phyloP scores from a whole-genome alignment of 1,140 invertebrate species.

The Ceratosolen solmsi region DNA sequence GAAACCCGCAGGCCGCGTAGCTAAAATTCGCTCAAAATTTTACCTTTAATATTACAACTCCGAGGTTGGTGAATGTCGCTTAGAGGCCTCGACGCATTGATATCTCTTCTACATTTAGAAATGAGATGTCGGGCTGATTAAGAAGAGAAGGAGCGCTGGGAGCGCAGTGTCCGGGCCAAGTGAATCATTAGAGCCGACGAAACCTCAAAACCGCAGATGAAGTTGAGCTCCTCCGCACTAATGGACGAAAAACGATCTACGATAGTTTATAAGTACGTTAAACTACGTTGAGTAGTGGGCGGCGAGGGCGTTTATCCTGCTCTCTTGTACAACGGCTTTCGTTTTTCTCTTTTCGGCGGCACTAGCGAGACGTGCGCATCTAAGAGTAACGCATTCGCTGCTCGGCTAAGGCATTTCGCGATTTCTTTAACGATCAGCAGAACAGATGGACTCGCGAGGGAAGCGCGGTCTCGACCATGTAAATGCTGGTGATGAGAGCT shows the following conservation, averaged over 20 bases:
- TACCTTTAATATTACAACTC: neutral
- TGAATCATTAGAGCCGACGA: neutral
- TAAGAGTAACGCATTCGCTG: neutral
- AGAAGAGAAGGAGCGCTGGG: neutral
- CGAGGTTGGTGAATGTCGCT: too few relatives aligned
- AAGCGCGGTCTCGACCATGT: too few relatives aligned
- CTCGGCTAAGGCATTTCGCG: neutral
- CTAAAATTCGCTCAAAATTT: neutral
- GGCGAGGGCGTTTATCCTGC: slow-evolving; percentile 11
- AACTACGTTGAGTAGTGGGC: slow-evolving; percentile 7
- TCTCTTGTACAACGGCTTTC: neutral
- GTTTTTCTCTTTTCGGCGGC: slow-evolving; percentile 6
- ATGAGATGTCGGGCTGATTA: neutral
- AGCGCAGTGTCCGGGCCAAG: neutral
- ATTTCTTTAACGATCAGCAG: too few relatives aligned
- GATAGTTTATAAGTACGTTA: neutral
- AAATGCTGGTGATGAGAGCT: too few relatives aligned
- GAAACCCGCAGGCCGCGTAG: neutral
- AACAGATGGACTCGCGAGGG: too few relatives aligned
- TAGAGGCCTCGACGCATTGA: too few relatives aligned
- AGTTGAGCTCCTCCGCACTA: neutral
- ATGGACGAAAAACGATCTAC: neutral
- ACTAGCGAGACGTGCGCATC: neutral
- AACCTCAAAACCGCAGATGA: slow-evolving; percentile 11
- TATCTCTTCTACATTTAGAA: too few relatives aligned